Evolutionary conservation across 1,140 invertebrate genomes (phyloP).

Genomic region (Habropoda laboriosa): DNA sequence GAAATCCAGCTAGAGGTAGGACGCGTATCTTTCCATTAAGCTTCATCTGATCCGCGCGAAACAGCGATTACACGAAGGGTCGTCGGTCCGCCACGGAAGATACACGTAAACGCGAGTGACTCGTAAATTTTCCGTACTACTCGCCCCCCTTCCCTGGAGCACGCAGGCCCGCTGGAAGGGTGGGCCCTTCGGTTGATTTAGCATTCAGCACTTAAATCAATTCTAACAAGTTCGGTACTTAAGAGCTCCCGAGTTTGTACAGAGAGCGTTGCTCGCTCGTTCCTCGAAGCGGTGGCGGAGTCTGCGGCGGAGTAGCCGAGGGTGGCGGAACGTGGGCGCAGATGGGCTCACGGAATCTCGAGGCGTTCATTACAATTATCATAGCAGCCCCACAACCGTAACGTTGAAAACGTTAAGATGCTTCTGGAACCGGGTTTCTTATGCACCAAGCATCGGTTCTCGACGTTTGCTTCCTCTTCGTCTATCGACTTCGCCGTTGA

Average conservation of each 20-base stretch:
- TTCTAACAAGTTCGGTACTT: constrained; percentile 82
- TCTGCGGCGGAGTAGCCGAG: background rate
- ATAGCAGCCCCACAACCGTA: constrained; percentile 77
- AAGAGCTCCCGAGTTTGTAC: constrained; percentile 78
- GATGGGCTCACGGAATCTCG: constrained; percentile 79
- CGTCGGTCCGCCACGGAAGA: constrained; percentile 39
- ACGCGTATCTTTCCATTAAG: constrained; percentile 57
- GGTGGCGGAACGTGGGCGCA: constrained; percentile 71
- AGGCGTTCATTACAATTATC: constrained; percentile 82
- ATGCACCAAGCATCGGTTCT: constrained; percentile 43
- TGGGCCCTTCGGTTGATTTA: constrained; percentile 79
- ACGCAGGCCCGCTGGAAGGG: constrained; percentile 39
- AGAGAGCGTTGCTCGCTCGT: constrained; percentile 65
- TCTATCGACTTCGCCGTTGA: background rate
- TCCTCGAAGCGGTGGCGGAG: constrained; percentile 58
- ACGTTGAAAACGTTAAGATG: constrained; percentile 67
- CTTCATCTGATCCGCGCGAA: constrained; percentile 60
- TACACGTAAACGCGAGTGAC: constrained; percentile 60
- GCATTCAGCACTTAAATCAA: constrained; percentile 82
- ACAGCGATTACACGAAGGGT: constrained; percentile 60
- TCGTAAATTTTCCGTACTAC: constrained; percentile 62
- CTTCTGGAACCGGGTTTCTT: constrained; percentile 51
- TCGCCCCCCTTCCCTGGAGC: background rate
- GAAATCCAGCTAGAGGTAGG: background rate
- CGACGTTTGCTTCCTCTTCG: background rate